phyloP scores from a whole-genome alignment of 2,888 invertebrate species.

The Dicycla oo region DNA sequence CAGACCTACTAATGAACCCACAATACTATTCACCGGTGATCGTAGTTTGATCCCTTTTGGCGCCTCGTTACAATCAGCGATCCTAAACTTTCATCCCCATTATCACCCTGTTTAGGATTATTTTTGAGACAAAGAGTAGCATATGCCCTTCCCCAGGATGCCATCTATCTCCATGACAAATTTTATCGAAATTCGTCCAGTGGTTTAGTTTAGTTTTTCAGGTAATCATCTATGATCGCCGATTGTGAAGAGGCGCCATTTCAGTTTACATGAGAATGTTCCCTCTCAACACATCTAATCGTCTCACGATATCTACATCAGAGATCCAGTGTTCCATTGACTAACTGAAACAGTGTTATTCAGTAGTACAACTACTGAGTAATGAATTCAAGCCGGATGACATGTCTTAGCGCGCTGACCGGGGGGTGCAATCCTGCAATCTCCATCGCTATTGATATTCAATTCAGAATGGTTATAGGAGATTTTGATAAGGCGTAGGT shows the following conservation, averaged over 20 bases:
- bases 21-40: background rate
- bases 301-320: slow-evolving; percentile 3
- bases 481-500: background rate
- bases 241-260: no score
- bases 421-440: slow-evolving; percentile 16
- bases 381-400: slow-evolving; percentile 43
- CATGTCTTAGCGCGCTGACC: slow-evolving; percentile 15
- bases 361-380: slow-evolving; percentile 1
- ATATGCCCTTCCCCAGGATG: no score
- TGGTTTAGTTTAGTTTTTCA: no score
- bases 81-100: no score
- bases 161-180: no score
- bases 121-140: no score
- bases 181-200: no score
- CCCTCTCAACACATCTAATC: background rate
- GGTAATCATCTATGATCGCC: no score
- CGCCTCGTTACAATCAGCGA: no score
- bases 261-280: background rate
- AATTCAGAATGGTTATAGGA: background rate
- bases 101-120: no score
- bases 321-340: background rate
- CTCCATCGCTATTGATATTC: slow-evolving; percentile 8
- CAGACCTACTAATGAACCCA: background rate
- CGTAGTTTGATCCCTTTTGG: background rate
- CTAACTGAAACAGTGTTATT: no score